Conservation (phyloP, 1,140 invertebrate genomes). For the Trichogramma pretiosum region DNA sequence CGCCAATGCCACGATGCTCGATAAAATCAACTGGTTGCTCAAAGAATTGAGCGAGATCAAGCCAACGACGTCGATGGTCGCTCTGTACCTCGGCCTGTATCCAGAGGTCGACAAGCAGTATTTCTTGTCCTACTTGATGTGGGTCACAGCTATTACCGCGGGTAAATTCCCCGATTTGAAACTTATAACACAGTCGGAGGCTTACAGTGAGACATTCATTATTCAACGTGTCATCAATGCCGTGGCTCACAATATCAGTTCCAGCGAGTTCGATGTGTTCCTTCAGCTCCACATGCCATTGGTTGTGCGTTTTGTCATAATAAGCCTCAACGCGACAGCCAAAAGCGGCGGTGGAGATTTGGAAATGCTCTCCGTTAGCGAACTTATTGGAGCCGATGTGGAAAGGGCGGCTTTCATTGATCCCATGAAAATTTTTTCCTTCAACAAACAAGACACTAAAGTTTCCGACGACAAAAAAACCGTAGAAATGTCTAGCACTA, state of each 20-base stretch:
- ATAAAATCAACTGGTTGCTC: slow-evolving; percentile 32
- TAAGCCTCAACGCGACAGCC: slow-evolving; percentile 12
- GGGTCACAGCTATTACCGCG: slow-evolving; percentile 16
- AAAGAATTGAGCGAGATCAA: slow-evolving; percentile 27
- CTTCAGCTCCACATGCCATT: slow-evolving; percentile 10
- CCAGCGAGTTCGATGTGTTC: slow-evolving; percentile 3
- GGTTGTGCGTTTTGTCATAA: slow-evolving; percentile 11
- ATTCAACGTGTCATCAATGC: background rate
- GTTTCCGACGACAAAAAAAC: slow-evolving; percentile 7
- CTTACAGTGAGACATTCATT: slow-evolving; percentile 5
- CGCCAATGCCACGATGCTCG: slow-evolving; percentile 12
- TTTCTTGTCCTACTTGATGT: slow-evolving; percentile 25
- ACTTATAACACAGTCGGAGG: slow-evolving; percentile 11
- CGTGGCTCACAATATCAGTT: no score
- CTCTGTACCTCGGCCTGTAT: slow-evolving; percentile 18
- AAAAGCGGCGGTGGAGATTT: slow-evolving; percentile 20
- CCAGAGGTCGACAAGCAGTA: slow-evolving; percentile 26
- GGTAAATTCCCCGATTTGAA: slow-evolving; percentile 11
- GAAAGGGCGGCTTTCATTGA: slow-evolving; percentile 15
- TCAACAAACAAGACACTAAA: slow-evolving; percentile 4
- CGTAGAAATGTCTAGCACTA: slow-evolving; percentile 1
- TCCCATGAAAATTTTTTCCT: slow-evolving; percentile 10
- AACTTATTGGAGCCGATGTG: slow-evolving; percentile 24
- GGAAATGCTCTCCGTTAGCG: slow-evolving; percentile 25
- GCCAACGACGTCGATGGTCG: slow-evolving; percentile 20